Conservation (phyloP, 2,113 vertebrate genomes). For the Dryoscopus gambensis region DNA sequence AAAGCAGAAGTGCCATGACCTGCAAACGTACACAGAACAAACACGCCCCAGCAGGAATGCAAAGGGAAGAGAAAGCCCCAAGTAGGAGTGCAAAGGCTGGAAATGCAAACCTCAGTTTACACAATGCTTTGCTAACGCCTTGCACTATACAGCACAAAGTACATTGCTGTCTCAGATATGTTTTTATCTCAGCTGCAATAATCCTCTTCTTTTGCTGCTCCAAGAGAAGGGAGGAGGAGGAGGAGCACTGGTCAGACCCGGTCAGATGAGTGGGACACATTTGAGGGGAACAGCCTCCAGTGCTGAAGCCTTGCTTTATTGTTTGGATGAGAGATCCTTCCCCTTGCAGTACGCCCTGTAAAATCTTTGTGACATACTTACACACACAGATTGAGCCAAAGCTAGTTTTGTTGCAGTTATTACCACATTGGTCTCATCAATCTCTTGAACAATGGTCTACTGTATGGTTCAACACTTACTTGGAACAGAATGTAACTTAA, state of each 20-base stretch:
- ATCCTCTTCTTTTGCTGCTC: background rate
- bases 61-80: background rate
- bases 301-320: background rate
- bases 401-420: background rate
- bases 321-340: background rate
- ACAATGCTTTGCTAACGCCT: background rate
- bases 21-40: background rate
- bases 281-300: background rate
- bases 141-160: background rate
- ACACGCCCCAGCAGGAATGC: accelerated
- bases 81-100: background rate
- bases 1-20: background rate
- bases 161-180: background rate
- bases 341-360: background rate
- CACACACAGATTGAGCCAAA: background rate
- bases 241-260: background rate
- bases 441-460: slow-evolving; percentile 12
- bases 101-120: background rate
- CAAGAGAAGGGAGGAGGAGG: background rate
- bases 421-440: background rate
- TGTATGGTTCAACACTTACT: slow-evolving; percentile 11
- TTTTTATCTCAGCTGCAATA: background rate
- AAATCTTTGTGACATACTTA: background rate
- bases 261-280: background rate
- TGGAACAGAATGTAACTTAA: slow-evolving; percentile 8